Conservation (phyloP, 2,888 invertebrate species). For the Hydropsyche betteni region DNA sequence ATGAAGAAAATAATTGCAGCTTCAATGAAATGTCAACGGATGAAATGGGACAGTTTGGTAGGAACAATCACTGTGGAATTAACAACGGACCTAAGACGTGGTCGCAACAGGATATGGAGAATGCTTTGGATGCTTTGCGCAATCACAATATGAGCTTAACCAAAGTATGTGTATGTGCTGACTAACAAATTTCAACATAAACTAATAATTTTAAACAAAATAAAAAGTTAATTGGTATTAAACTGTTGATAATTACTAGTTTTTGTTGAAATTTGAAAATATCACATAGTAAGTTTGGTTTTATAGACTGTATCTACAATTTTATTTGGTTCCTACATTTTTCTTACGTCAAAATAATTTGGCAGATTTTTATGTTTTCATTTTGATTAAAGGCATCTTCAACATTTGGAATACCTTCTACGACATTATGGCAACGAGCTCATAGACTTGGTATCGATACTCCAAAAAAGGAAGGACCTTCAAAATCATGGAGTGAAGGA, state of each 20-base stretch:
- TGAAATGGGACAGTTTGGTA: constrained; percentile 52
- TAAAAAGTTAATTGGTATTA: not conserved
- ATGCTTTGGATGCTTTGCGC: constrained; percentile 84
- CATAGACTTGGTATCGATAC: constrained; percentile 90
- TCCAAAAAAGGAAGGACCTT: constrained; percentile 87
- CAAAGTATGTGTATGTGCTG: constrained; percentile 66
- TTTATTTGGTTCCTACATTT: not conserved
- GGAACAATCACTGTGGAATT: constrained; percentile 54
- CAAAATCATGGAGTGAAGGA: constrained; percentile 89
- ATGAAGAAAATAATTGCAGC: constrained; percentile 44
- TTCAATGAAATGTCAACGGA: constrained; percentile 46
- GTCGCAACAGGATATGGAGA: constrained; percentile 91
- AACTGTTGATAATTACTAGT: not conserved
- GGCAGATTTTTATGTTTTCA: not conserved
- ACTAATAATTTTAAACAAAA: not conserved
- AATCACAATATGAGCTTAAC: constrained; percentile 90
- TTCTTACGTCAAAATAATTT: not conserved
- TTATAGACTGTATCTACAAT: not conserved
- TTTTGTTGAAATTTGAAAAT: too few relatives aligned
- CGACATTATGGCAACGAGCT: constrained; percentile 90
- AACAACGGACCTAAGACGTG: constrained; percentile 82
- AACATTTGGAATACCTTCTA: constrained; percentile 88
- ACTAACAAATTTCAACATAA: not conserved
- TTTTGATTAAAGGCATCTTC: constrained; percentile 71
- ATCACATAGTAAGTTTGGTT: too few relatives aligned